Evolutionary conservation across 2,888 invertebrate genomes (phyloP).

Genomic region (Busseola fusca): DNA sequence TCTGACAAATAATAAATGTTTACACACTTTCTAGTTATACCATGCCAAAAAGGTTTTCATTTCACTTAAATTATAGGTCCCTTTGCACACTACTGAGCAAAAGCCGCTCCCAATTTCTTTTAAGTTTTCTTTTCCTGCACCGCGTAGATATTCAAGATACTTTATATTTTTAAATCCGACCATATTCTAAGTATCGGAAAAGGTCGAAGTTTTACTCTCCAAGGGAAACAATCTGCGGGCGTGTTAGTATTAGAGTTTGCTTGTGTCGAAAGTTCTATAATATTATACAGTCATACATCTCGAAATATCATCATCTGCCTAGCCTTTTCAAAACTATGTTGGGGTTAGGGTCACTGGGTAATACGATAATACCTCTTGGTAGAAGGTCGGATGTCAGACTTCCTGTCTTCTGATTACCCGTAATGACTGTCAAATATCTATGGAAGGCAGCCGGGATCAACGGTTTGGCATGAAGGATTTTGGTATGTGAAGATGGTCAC

Average conservation of each 20-base stretch:
- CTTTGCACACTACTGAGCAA: not conserved
- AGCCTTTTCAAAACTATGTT: not conserved
- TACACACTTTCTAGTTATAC: not conserved
- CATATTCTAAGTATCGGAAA: not conserved
- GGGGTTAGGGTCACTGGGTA: no score
- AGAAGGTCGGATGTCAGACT: no score
- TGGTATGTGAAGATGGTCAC: no score
- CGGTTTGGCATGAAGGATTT: no score
- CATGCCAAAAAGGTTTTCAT: not conserved
- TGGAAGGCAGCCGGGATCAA: no score
- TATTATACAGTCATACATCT: not conserved
- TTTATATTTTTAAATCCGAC: conserved; percentile 4
- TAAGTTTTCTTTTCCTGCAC: not conserved
- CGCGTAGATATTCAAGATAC: not conserved
- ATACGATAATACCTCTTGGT: no score
- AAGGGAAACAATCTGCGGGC: conserved; percentile 15
- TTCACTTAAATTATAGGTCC: not conserved
- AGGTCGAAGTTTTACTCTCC: conserved; percentile 12
- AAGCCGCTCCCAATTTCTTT: not conserved
- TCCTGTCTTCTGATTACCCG: no score
- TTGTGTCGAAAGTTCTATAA: conserved; percentile 20
- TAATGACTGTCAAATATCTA: no score
- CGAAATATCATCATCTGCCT: not conserved
- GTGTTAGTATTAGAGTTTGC: conserved; percentile 7
- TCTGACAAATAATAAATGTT: not conserved